Evolutionary conservation across 2,888 invertebrate genomes (phyloP), one percentile per base, ranked within the genome.

Genomic region (Monochamus alternatus): DNA sequence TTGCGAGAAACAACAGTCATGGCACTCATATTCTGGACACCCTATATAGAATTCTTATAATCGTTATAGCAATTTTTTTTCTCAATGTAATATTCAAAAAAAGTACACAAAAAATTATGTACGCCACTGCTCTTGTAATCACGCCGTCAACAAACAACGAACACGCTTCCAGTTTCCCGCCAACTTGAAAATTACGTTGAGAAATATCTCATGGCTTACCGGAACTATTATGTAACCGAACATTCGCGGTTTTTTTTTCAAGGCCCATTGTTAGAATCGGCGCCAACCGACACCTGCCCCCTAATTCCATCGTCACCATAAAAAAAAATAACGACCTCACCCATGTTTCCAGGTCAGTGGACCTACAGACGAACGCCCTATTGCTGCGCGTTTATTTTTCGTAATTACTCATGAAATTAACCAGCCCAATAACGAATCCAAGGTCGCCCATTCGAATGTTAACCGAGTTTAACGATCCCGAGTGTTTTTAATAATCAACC

Each of bases 401-500:
- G 68, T 69, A 55, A 60, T 67, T 67, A 67, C 58, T 31, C 38
- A 38, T 52, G 8, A 60, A 10, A 52, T 66, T 63, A 71, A 63
- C 62, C 51, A 71, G 51, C 22, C 55, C 47, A 60, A 47, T 63
- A 63, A 63, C 32, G 32, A n/a, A 22, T 51, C 38, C 70, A 71
- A 71, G 70, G 70, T 63, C 70, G 32, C 14, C 63, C 52, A 71
- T 71, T 71, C 38, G 59, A 69, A 69, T 60, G 60, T 63, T 71
- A 51, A 51, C n/a, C 22, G 30, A 78, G 80, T 77, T 79, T 73
- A 79, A 79, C 73, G 77, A 77, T 77, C 79, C 74, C 65, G 55
- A 51, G 51, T 9, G n/a, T 74, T 79, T 77, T 69, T 74, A 65
- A 75, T 77, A 77, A 77, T 74, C 66, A 74, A 72, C 69, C 74